Evolutionary conservation across 2,113 vertebrate species (phyloP), one percentile per base, ranked within the genome.

Genomic region (Bufo bufo): DNA sequence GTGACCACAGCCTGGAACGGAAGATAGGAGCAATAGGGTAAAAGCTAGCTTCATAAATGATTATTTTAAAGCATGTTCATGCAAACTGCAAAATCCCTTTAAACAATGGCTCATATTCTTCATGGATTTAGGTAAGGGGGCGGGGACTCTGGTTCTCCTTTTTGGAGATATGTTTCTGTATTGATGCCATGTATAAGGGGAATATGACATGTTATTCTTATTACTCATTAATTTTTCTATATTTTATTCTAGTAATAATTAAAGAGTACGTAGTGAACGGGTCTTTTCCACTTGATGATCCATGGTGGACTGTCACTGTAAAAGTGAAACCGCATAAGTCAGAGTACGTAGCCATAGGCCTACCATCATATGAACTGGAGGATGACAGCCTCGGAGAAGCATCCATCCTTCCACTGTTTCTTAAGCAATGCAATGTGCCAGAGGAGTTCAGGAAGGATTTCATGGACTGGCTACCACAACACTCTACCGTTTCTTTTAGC

Each of bases 241-340:
- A 2, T 80, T 80, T 80, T 43, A 43, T 65, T 82, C 2, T 23
- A 82, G 80, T 82, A n/a, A 65, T n/a, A 49, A 66, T 82, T n/a
- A 17, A 49, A n/a, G 71, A 71, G 6, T 92, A 89, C 87, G 17
- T 87, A 9, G 94, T 96, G 43, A 77, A 89, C 33, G 96, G 97
- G 87, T 92, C 90, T 47, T 97, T 97, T 92, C 93, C 94, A 0
- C 91, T 97, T 20, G 82, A 47, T 6, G 94, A 12, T 69, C 91
- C 96, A 1, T 97, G 97, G 96, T 97, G 97, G 96, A 90, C 80
- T 82, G 94, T 97, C 86, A 94, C 92, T 5, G 92, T 95, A 47
- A 91, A 78, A 59, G 93, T 85, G 33, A 93, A 90, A 77, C 61
- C 69, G n/a, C 3, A 2, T 4, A 72, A 71, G 0, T 89, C 45